Percentiles rank a stretch among this genome's conserved stretches.
phyloP scores from a whole-genome alignment of 1,140 invertebrate genomes.

The Listronotus oregonensis region DNA sequence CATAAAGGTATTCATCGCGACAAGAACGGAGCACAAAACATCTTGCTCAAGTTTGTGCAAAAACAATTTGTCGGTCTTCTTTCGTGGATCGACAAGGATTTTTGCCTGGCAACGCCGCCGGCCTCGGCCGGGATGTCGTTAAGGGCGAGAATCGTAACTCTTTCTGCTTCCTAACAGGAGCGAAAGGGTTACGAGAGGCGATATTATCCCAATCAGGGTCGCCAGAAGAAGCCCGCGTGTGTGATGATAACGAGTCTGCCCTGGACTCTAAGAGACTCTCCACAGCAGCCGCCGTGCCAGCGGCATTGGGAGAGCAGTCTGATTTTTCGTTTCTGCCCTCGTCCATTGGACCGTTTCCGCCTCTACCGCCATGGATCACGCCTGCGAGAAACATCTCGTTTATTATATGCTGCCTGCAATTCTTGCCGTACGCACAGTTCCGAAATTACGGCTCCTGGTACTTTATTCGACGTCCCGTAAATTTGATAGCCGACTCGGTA shows the following conservation, averaged over 20 bases:
- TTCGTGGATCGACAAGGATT: too few species aligned
- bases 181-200: too few species aligned
- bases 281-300: constrained; percentile 1
- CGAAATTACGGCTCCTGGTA: too few species aligned
- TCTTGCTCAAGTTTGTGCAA: too few species aligned
- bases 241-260: neutral
- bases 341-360: constrained; percentile 1
- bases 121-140: too few species aligned
- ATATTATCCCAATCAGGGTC: neutral
- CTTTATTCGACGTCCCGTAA: too few species aligned
- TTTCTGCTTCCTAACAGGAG: too few species aligned
- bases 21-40: too few species aligned
- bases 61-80: too few species aligned
- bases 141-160: too few species aligned
- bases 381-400: neutral
- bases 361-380: neutral
- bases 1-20: too few species aligned
- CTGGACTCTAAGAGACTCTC: neutral
- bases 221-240: neutral
- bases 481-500: neutral
- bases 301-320: neutral
- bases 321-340: constrained; percentile 1
- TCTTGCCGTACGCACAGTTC: neutral
- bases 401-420: constrained; percentile 1
- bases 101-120: too few species aligned